phyloP scores from a whole-genome alignment of 1,140 invertebrate genomes.

The Bilobella aurantiaca region DNA sequence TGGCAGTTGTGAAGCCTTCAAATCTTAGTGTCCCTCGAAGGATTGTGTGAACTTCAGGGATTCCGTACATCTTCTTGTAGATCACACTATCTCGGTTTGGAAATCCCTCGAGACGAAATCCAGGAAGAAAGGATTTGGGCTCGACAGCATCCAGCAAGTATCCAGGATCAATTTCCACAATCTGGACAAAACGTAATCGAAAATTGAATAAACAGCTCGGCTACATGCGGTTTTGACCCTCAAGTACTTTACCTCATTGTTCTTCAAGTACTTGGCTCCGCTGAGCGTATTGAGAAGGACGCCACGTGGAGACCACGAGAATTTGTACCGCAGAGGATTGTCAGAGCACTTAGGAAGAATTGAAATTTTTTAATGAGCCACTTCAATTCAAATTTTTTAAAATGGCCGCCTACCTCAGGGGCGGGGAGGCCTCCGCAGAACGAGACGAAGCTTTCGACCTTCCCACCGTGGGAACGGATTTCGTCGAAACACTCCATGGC shows the following conservation, averaged over 20 bases:
- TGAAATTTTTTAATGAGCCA: conserved; percentile 80
- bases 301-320: conserved; percentile 90
- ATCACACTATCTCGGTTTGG: conserved; percentile 89
- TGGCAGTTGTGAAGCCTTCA: conserved; percentile 74
- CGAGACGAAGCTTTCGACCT: conserved; percentile 87
- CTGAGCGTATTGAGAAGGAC: conserved; percentile 80
- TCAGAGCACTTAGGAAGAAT: conserved; percentile 53
- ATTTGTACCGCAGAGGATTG: conserved; percentile 93
- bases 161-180: not conserved
- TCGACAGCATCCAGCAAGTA: conserved; percentile 14
- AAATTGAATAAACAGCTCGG: not conserved
- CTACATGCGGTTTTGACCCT: not conserved
- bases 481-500: conserved; percentile 96
- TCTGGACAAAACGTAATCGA: conserved; percentile 16
- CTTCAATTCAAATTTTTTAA: not conserved
- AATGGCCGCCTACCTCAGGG: conserved; percentile 6
- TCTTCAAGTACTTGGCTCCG: conserved; percentile 74
- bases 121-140: conserved; percentile 76
- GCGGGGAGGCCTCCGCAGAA: conserved; percentile 82
- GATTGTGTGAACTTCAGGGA: conserved; percentile 48
- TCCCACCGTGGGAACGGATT: conserved; percentile 62
- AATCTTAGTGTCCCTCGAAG: conserved; percentile 34
- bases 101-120: conserved; percentile 91
- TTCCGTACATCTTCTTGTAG: conserved; percentile 79
- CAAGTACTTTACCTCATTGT: conserved; percentile 55